Percentiles rank a stretch among this genome's conserved stretches.
Evolutionary conservation across 2,113 vertebrate species (phyloP).

Genomic region (Tiliqua scincoides): DNA sequence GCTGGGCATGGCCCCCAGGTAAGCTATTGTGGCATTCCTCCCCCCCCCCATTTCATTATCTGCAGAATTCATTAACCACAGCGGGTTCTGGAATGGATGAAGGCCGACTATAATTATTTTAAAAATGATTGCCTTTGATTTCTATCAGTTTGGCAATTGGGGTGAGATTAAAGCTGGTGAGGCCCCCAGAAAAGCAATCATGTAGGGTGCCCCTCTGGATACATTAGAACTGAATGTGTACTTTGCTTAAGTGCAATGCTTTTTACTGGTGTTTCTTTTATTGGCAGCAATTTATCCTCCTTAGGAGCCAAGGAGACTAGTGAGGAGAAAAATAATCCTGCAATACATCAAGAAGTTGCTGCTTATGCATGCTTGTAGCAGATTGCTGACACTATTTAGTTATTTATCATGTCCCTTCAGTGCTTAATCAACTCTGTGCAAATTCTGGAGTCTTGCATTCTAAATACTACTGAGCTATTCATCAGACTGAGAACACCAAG

Average conservation of each 20-base stretch:
- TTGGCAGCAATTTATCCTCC: not conserved
- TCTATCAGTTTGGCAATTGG: not conserved
- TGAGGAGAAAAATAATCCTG: not conserved
- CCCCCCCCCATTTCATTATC: too few relatives aligned
- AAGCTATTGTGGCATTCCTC: too few relatives aligned
- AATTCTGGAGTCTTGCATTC: too few relatives aligned
- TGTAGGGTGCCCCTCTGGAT: not conserved
- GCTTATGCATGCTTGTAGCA: not conserved
- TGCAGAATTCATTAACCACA: too few relatives aligned
- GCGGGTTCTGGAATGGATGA: too few relatives aligned
- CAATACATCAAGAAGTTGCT: not conserved
- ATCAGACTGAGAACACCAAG: slow-evolving; percentile 11
- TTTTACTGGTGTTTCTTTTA: not conserved
- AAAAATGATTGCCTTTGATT: not conserved
- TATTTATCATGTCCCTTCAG: not conserved
- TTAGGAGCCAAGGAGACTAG: not conserved
- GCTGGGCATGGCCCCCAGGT: too few relatives aligned
- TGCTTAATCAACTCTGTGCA: not conserved
- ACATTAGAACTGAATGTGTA: not conserved
- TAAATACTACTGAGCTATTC: not conserved
- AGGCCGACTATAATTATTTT: not conserved
- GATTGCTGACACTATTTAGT: not conserved
- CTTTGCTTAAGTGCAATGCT: not conserved
- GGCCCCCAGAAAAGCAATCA: not conserved
- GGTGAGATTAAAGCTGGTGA: not conserved